Evolutionary conservation across 2,797 vertebrate species (phyloP), one percentile per base, ranked within the genome.

Genomic region (Ammospiza maritima): DNA sequence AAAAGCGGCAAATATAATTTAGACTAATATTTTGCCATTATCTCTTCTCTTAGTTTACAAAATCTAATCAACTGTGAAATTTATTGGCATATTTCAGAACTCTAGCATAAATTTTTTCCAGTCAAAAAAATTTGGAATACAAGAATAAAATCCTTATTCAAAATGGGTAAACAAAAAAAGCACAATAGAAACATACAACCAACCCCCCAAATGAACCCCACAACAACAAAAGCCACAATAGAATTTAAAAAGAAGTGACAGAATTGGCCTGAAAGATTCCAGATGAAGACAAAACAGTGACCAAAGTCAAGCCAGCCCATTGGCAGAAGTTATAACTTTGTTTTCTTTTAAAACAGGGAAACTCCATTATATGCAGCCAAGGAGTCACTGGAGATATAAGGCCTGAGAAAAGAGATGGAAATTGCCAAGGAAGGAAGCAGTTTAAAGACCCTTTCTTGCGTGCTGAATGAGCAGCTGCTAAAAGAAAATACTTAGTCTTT

Each of bases 401-500:
- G 80, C 40, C 71, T 76, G 79, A 86, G 88, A 86, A 94, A 90
- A 94, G 57, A 14, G 56, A 64, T 90, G 60, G 81, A 86, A 93
- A 86, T 40, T 93, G 80, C 77, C 77, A 91, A 91, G 92, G 88
- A 93, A 93, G 88, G 91, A 95, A 96, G 86, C 38, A 76, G 56
- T 86, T 89, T 81, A 81, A 95, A 96, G 70, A 70, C n/a, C 58
- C 75, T 73, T 93, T 96, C 91, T 94, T 73, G 42, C 47, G 20
- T 47, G 45, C 48, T 86, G 80, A 96, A 96, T 40, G 30, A 77
- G 60, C 93, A 96, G 76, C 79, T 94, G 92, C 87, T 89, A 27
- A 89, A 89, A 88, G 85, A 78, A 96, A 91, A 93, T 84, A 93
- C 92, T 93, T 85, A 92, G 82, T 85, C 83, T 90, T 71, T 90